Conservation (phyloP, 92 coral and sea anemone genomes). For the Pocillopora grandis region DNA sequence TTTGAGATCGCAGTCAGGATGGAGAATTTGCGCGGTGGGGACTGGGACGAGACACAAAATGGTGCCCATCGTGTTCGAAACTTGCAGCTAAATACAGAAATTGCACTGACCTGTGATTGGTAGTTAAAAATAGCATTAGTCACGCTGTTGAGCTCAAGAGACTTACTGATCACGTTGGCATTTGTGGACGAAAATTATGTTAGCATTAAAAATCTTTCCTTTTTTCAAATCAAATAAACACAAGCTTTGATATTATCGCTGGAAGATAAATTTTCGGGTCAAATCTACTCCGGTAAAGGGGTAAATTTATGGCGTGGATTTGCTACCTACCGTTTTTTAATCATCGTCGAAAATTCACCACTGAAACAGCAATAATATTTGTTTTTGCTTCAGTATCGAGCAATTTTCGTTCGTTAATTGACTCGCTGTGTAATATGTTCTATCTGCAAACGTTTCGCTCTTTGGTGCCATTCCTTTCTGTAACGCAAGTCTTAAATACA, state of each 20-base stretch:
- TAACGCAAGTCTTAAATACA: neutral
- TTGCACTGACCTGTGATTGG: no score
- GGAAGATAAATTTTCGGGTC: slow-evolving; percentile 17
- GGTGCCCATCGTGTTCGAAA: no score
- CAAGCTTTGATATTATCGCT: slow-evolving; percentile 13
- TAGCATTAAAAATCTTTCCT: slow-evolving; percentile 7
- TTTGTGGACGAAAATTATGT: slow-evolving; percentile 12
- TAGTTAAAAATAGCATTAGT: no score
- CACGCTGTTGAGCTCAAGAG: slow-evolving; percentile 1
- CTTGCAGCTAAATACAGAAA: no score
- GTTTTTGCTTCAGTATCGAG: slow-evolving; percentile 1
- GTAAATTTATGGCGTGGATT: slow-evolving; percentile 16
- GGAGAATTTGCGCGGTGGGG: no score
- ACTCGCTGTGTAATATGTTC: neutral
- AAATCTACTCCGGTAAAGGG: slow-evolving; percentile 15
- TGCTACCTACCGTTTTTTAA: slow-evolving; percentile 22
- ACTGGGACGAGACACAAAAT: no score
- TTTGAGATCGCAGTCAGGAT: no score
- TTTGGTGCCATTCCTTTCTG: neutral
- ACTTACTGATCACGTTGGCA: neutral
- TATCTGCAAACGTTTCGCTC: neutral
- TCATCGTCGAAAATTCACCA: slow-evolving; percentile 16
- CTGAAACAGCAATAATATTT: slow-evolving; percentile 18
- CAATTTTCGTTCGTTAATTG: slow-evolving; percentile 12
- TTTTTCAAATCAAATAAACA: slow-evolving; percentile 14